Conservation (phyloP, 1,140 invertebrate species). For the Oncopodura yosiiana region DNA sequence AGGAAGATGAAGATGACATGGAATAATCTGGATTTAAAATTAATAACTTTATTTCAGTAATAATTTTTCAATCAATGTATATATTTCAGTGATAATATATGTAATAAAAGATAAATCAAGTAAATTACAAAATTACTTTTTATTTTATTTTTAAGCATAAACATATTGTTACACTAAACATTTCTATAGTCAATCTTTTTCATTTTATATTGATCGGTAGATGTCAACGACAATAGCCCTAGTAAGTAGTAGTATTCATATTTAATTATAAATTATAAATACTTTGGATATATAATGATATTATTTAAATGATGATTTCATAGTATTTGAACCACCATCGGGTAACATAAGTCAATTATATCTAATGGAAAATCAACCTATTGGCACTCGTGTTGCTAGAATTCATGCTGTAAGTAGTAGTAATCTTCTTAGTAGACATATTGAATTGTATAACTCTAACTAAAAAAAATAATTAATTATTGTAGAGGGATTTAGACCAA, state of each 20-base stretch:
- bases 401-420: constrained; percentile 50
- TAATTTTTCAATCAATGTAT: constrained; percentile 12
- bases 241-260: background rate
- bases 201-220: too few relatives aligned
- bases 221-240: constrained; percentile 83
- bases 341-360: constrained; percentile 37
- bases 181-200: background rate
- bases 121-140: constrained; percentile 37
- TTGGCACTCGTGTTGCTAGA: constrained; percentile 68
- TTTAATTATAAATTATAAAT: background rate
- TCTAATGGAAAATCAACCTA: constrained; percentile 74
- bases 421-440: too few relatives aligned
- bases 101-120: background rate
- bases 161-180: constrained; percentile 1
- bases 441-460: too few relatives aligned
- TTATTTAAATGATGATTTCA: too few relatives aligned
- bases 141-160: too few relatives aligned
- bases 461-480: too few relatives aligned
- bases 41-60: too few relatives aligned
- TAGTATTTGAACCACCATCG: constrained; percentile 4
- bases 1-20: too few relatives aligned
- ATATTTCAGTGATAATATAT: too few relatives aligned
- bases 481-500: constrained; percentile 76
- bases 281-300: too few relatives aligned
- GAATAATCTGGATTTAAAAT: too few relatives aligned